These are phyloP conservation scores for Drosophila ogumai DNA, from an alignment of 1,140 invertebrate genomes.

Conservation along the genomic window DNA sequence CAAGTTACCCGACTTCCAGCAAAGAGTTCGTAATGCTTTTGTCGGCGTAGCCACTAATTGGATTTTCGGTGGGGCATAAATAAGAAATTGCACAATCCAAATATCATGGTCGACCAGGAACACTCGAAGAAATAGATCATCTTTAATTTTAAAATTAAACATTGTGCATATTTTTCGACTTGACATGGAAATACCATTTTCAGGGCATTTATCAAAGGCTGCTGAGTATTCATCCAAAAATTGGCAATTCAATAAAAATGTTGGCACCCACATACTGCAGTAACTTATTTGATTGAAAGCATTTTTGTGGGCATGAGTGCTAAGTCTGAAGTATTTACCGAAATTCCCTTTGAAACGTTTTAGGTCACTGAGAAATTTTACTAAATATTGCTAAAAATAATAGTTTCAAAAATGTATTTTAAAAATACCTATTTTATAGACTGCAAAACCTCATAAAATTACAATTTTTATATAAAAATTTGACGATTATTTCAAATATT, in stretches of 20 bases:
- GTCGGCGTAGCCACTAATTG: constrained; percentile 33
- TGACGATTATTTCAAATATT: background rate
- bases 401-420: background rate
- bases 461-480: background rate
- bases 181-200: background rate
- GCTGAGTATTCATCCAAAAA: background rate
- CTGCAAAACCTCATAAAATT: too few species aligned
- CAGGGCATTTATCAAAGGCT: background rate
- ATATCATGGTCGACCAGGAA: background rate
- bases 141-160: background rate
- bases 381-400: background rate
- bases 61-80: constrained; percentile 36
- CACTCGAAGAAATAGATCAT: constrained; percentile 9
- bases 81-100: constrained; percentile 15
- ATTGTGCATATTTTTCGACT: background rate
- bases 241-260: constrained; percentile 1
- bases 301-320: background rate
- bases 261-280: background rate
- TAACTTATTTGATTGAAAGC: constrained; percentile 3
- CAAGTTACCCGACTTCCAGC: constrained; percentile 1
- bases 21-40: constrained; percentile 38
- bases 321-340: background rate
- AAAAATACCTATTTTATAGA: background rate
- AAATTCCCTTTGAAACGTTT: background rate
- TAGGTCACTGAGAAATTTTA: background rate